These are phyloP conservation scores for Vulpes lagopus DNA, from an alignment of 2,113 vertebrate genomes.

Conservation along the genomic window DNA sequence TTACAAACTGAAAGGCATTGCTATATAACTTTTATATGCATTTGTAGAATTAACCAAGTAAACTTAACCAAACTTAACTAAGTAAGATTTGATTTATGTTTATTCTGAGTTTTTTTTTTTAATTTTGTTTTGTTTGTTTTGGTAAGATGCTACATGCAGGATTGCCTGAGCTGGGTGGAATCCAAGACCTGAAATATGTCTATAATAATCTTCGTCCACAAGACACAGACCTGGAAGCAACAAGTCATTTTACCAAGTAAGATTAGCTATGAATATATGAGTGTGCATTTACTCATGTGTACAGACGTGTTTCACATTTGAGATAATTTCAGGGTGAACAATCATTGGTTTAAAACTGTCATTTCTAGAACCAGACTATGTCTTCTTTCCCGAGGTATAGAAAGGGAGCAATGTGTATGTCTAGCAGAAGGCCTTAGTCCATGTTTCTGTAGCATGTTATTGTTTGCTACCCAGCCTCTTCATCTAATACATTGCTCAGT, in stretches of 20 bases:
- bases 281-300: not conserved
- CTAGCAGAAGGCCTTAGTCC: not conserved
- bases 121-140: not conserved
- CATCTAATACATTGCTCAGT: conserved; percentile 60
- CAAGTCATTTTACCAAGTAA: conserved; percentile 95
- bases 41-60: not conserved
- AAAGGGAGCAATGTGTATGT: not conserved
- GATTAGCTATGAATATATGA: not conserved
- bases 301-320: too few species aligned
- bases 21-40: not conserved
- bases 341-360: not conserved
- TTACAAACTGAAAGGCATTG: not conserved
- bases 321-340: not conserved
- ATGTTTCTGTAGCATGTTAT: not conserved
- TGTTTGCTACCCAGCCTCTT: conserved; percentile 54
- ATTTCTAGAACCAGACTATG: not conserved
- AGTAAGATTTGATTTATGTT: not conserved
- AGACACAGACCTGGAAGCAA: conserved; percentile 93
- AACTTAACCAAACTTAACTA: not conserved
- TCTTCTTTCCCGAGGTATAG: not conserved
- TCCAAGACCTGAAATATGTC: conserved; percentile 91
- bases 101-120: not conserved
- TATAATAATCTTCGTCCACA: conserved; percentile 92
- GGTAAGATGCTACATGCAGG: conserved; percentile 92
- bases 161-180: conserved; percentile 91